Evolutionary conservation across 2,888 invertebrate species (phyloP), one percentile per base, ranked within the genome.

Genomic region (Ormyrus rosae): DNA sequence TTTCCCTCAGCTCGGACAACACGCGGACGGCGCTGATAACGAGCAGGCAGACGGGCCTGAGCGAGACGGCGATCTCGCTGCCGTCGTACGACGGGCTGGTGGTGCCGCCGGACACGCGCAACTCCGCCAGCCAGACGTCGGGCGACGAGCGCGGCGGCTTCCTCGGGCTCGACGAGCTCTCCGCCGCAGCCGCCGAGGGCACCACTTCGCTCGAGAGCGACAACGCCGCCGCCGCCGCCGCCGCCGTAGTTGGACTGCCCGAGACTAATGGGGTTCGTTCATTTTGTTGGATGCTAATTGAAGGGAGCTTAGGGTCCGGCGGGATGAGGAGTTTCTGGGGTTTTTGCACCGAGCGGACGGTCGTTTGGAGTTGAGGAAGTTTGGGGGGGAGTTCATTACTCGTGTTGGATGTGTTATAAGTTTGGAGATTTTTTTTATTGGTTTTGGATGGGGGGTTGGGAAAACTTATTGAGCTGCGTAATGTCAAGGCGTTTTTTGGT

Each of bases 41-140:
- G 55, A 69, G 81, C 53, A 81, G 68, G 72, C 77, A 53, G 76
- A 50, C n/a, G 65, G 83, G 77, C 34, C 79, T 53, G 60, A 73
- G 55, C n/a, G 81, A 81, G 53, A 79, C 76, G 65, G 75, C 80
- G 10, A 80, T 82, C 0, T 84, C 84, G 0, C 81, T 85, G 46
- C 85, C 86, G 2, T 85, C 88, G 5, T 85, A 86, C 83, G 86
- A 87, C 60, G 84, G 85, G 0, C 19, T 65, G 53, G 81, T 82
- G 50, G 81, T 84, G 45, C 63, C 81, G 9, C 83, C 79, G 13
- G 83, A 83, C 56, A 68, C 82, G 51, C 80, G 78, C 51, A 76
- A 48, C 56, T 9, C 64, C 0, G 51, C 58, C 13, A 67, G 10
- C 13, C 60, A 34, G 6, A 4, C 58, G 56, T 6, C 71, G 56